A percentile compares a stretch with the other conserved stretches of the same genome.
phyloP scores from a whole-genome alignment of 2,113 vertebrate genomes.

The Pangasianodon gigas region DNA sequence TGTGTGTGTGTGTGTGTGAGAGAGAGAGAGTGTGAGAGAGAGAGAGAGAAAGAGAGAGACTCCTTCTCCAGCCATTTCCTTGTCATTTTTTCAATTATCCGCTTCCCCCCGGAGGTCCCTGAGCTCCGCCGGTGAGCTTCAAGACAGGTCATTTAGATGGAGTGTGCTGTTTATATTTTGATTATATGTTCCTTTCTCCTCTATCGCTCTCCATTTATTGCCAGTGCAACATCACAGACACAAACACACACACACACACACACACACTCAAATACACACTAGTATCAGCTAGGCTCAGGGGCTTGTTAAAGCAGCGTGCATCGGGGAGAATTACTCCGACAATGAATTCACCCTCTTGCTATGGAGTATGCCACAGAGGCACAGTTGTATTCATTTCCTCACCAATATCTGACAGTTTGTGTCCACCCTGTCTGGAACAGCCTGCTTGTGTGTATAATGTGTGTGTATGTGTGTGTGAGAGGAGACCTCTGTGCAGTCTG shows the following conservation, averaged over 20 bases:
- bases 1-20: constrained; percentile 23
- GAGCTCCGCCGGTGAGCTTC: constrained; percentile 61
- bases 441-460: not conserved
- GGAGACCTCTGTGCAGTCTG: not conserved
- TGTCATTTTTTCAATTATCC: constrained; percentile 82
- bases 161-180: constrained; percentile 75
- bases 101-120: constrained; percentile 54
- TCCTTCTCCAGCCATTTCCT: constrained; percentile 65
- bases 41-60: constrained; percentile 57
- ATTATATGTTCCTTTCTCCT: constrained; percentile 70
- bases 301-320: constrained; percentile 42
- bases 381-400: constrained; percentile 42
- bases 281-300: constrained; percentile 23
- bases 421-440: constrained; percentile 25
- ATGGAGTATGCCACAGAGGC: constrained; percentile 23
- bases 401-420: constrained; percentile 37
- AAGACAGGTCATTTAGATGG: constrained; percentile 73
- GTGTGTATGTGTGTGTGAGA: not conserved
- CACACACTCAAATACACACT: constrained; percentile 21
- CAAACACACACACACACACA: constrained; percentile 1
- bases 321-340: constrained; percentile 47
- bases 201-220: constrained; percentile 47
- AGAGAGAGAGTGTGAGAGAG: constrained; percentile 51
- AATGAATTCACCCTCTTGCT: constrained; percentile 52
- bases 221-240: constrained; percentile 3